Base-by-base conservation (phyloP, 2,113 vertebrate species). In the Suricata suricatta region DNA sequence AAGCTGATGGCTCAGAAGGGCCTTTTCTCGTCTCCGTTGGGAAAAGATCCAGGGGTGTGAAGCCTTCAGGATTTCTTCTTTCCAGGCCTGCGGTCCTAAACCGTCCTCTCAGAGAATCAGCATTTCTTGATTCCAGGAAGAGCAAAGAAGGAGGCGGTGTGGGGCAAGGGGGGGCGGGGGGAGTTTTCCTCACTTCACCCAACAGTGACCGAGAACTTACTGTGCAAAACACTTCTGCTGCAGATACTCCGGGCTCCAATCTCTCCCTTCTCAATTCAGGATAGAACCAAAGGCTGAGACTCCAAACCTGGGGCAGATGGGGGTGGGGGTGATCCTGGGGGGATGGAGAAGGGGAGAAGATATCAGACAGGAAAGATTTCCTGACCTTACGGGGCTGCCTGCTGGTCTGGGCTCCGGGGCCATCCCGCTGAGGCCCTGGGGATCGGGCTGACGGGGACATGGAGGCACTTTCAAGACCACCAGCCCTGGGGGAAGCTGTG, bases 161-260 rank as follows among this genome's bases (percentile, higher is more conserved):
- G 41, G 41, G 41, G 41, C 41, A 41, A 41, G 41, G 41, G 71
- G 0, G 1, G 15, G 2, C n/a, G 27, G 23, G 6, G 16, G 0
- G 52, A 5, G 0, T 0, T 31, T 14, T 5, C n/a, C 52, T 10
- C 19, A 0, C 54, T 12, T 44, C 63, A 14, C 25, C 41, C 47
- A 0, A 16, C 29, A 35, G 13, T 50, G 5, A 4, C 12, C 7
- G 0, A 16, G 41, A 0, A n/a, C 25, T 17, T 3, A 8, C 0
- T 1, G 50, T 3, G 0, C 47, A 4, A 44, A 57, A 7, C 15
- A 1, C 60, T 1, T 35, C 57, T 7, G 25, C 2, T 31, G 63
- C 54, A 29, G 52, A 5, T 5, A 4, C 7, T 38, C 50, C 72
- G n/a, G 5, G n/a, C 21, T 2, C 15, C 35, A 44, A 19, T 50